Percentiles rank a stretch among this genome's conserved stretches.
phyloP scores from a whole-genome alignment of 1,140 invertebrate genomes.

The Papilio dardanus region DNA sequence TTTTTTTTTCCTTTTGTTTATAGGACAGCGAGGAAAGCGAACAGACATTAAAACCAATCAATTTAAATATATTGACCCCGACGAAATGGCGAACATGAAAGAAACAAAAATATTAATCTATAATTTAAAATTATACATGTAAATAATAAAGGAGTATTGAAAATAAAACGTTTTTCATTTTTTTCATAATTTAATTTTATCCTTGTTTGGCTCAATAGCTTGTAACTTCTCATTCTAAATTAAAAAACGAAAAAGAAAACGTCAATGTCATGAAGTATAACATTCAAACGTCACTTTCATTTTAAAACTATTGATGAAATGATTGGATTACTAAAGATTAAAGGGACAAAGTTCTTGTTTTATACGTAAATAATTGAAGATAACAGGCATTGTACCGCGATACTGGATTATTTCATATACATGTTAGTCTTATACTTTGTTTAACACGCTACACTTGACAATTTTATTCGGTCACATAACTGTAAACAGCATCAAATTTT shows the following conservation, averaged over 20 bases:
- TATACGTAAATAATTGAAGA: not conserved
- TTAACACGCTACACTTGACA: not conserved
- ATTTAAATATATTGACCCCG: not conserved
- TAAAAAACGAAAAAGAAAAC: not conserved
- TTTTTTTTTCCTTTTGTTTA: not conserved
- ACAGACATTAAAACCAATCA: conserved; percentile 8
- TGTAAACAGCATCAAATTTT: conserved; percentile 8
- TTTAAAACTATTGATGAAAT: not conserved
- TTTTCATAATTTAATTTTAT: not conserved
- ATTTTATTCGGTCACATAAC: conserved; percentile 17
- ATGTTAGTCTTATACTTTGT: conserved; percentile 30
- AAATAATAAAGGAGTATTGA: conserved; percentile 14
- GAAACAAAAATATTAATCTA: not conserved
- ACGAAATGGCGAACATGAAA: not conserved
- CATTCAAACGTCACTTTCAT: not conserved
- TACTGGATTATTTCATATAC: conserved; percentile 11
- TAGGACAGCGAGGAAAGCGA: conserved; percentile 18
- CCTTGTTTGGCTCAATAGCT: not conserved
- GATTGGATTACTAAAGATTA: not conserved
- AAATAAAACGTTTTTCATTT: not conserved
- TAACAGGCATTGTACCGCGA: not conserved
- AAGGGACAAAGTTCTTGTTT: conserved; percentile 10
- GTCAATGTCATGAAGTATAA: not conserved
- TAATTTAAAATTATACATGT: not conserved
- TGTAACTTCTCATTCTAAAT: not conserved